A percentile compares a stretch with the other conserved stretches of the same genome.
phyloP scores from a whole-genome alignment of 2,888 invertebrate species.

The Netelia virgata region DNA sequence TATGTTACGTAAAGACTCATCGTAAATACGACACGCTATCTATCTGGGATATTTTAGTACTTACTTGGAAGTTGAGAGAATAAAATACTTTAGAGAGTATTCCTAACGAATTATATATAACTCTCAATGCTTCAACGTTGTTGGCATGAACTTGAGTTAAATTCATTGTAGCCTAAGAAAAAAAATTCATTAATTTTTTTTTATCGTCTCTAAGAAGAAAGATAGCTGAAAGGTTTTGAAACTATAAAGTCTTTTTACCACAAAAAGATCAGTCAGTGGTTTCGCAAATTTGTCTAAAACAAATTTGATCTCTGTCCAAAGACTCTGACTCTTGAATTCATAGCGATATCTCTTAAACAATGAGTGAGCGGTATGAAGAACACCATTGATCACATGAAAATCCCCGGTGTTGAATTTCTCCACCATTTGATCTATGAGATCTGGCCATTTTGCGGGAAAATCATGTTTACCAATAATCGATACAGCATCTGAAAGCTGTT shows the following conservation, averaged over 20 bases:
- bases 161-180: constrained; percentile 92
- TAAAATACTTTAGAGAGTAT: constrained; percentile 98
- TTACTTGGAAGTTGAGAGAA: constrained; percentile 96
- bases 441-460: constrained; percentile 98
- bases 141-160: constrained; percentile 91
- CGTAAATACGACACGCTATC: background rate
- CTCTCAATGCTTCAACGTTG: constrained; percentile 92
- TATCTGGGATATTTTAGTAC: constrained; percentile 50
- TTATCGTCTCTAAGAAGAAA: background rate
- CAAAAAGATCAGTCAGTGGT: constrained; percentile 96
- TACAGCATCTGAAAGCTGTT: constrained; percentile 97
- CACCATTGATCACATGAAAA: constrained; percentile 97
- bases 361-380: constrained; percentile 97
- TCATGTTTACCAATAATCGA: constrained; percentile 98
- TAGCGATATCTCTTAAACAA: constrained; percentile 98
- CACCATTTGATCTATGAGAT: constrained; percentile 96
- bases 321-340: constrained; percentile 96
- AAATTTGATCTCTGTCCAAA: constrained; percentile 99
- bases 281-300: constrained; percentile 97
- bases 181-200: constrained; percentile 54
- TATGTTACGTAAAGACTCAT: constrained; percentile 23
- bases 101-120: constrained; percentile 95
- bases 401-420: constrained; percentile 95
- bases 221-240: constrained; percentile 51
- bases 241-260: constrained; percentile 86